phyloP scores from a whole-genome alignment of 2,888 invertebrate genomes.

The Celastrina argiolus region DNA sequence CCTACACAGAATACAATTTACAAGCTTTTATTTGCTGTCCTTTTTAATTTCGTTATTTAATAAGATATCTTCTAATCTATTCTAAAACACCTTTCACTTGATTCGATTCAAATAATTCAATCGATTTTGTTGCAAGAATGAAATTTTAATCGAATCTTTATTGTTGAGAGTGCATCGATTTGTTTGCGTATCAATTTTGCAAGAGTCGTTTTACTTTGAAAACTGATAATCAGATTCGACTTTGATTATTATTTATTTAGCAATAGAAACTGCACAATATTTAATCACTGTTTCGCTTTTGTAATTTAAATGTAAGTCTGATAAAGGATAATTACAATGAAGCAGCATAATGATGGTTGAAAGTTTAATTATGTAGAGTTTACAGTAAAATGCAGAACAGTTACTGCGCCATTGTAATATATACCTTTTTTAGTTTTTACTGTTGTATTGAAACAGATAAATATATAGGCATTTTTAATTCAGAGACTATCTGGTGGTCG shows the following conservation, averaged over 20 bases:
- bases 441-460: no score
- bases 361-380: background rate
- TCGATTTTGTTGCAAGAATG: no score
- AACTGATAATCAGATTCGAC: background rate
- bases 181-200: background rate
- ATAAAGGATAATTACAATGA: background rate
- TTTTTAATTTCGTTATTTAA: no score
- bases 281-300: background rate
- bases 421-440: no score
- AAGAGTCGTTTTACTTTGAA: background rate
- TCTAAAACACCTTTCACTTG: background rate
- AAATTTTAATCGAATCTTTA: background rate
- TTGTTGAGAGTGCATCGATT: background rate
- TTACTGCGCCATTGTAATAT: background rate
- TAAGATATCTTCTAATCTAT: background rate
- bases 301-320: constrained; percentile 4
- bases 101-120: background rate
- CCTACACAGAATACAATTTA: no score
- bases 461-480: no score
- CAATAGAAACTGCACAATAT: background rate
- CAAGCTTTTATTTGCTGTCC: no score
- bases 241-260: background rate
- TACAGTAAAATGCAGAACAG: background rate
- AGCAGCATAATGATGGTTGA: background rate
- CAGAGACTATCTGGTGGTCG: no score